Conservation (phyloP, 2,113 vertebrate genomes). For the Xenotilapia flavipinnis region DNA sequence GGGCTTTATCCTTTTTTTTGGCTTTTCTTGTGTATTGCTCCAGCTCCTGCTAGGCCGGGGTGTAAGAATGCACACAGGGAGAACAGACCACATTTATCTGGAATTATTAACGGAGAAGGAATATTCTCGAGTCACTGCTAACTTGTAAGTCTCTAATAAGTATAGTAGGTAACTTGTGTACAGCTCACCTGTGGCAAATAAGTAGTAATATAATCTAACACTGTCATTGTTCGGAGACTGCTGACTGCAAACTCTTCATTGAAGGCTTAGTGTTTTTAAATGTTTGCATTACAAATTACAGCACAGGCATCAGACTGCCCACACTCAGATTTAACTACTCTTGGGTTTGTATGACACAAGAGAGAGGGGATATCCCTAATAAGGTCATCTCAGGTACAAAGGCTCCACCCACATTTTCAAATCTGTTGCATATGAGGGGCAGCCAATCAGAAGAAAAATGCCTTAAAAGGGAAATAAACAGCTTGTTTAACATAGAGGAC, state of each 20-base stretch:
- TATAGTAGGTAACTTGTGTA: not conserved
- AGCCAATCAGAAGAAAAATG: not conserved
- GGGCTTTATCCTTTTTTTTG: not conserved
- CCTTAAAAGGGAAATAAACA: not conserved
- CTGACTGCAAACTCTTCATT: not conserved
- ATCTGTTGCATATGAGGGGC: not conserved
- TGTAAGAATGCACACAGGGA: not conserved
- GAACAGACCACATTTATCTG: not conserved
- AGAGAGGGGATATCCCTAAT: not conserved
- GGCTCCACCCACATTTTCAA: not conserved
- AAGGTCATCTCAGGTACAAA: not conserved
- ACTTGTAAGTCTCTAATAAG: not conserved
- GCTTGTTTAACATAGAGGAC: not conserved
- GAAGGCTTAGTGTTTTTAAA: not conserved
- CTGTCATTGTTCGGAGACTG: rapidly evolving
- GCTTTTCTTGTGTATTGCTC: rapidly evolving
- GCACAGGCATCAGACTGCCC: not conserved
- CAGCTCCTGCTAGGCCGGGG: not conserved
- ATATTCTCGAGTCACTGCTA: not conserved
- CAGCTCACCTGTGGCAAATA: not conserved
- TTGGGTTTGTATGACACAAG: not conserved
- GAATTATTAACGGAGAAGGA: not conserved
- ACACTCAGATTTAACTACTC: not conserved
- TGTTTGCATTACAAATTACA: not conserved
- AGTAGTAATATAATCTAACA: not conserved